These are phyloP conservation scores for Erpetoichthys calabaricus DNA, from an alignment of 2,797 vertebrate genomes.

Conservation along the genomic window DNA sequence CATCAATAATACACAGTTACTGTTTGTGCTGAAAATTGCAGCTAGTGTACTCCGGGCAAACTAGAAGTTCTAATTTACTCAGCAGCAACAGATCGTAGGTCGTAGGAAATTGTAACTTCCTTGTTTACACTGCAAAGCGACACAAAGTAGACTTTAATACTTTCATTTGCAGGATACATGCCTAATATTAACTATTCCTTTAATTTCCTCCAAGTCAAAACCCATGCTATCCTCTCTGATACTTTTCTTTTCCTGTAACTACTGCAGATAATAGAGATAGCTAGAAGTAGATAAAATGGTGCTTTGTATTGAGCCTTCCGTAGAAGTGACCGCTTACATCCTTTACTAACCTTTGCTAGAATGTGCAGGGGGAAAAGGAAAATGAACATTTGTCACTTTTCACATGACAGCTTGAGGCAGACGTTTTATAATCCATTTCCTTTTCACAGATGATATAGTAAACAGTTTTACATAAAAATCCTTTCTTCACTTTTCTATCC, in stretches of 20 bases:
- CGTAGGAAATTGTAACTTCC: slow-evolving; percentile 19
- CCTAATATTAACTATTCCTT: not conserved
- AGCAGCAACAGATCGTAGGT: not conserved
- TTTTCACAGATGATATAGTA: too few relatives aligned
- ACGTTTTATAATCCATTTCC: too few relatives aligned
- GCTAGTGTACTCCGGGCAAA: too few relatives aligned
- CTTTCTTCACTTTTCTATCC: too few relatives aligned
- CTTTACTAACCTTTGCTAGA: slow-evolving; percentile 46
- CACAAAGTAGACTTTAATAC: slow-evolving; percentile 1
- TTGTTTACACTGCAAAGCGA: slow-evolving; percentile 15
- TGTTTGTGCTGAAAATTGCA: too few relatives aligned
- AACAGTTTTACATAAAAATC: too few relatives aligned
- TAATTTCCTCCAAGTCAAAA: not conserved
- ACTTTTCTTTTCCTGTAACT: not conserved
- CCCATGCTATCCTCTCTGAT: not conserved
- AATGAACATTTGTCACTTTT: slow-evolving; percentile 51
- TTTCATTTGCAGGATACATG: slow-evolving; percentile 1
- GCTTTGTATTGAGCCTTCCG: slow-evolving; percentile 45
- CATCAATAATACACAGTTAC: too few relatives aligned
- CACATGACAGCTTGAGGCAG: slow-evolving; percentile 23
- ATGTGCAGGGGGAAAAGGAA: slow-evolving; percentile 44
- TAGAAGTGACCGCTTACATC: slow-evolving; percentile 44
- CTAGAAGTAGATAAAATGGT: slow-evolving; percentile 53
- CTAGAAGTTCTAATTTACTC: not conserved
- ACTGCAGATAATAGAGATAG: slow-evolving; percentile 11